Percentiles rank a stretch among this genome's conserved stretches.
Conservation (phyloP, 2,888 invertebrate genomes). For the Pantelozetes paolii region DNA sequence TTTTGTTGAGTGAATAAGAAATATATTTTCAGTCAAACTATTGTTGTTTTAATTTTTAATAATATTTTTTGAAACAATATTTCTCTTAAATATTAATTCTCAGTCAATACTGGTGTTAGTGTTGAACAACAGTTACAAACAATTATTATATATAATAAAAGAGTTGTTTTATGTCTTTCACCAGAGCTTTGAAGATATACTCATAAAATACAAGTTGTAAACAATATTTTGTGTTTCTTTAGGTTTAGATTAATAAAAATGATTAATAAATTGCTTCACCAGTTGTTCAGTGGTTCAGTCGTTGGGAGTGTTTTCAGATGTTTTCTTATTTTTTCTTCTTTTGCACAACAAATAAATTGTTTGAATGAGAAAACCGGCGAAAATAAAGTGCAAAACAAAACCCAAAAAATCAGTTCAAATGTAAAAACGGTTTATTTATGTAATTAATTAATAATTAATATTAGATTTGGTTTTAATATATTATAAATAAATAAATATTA, state of each 20-base stretch:
- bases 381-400: no score
- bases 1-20: no score
- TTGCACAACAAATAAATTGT: no score
- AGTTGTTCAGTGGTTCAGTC: neutral
- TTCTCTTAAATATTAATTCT: no score
- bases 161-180: neutral
- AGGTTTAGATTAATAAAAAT: neutral
- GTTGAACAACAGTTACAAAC: neutral
- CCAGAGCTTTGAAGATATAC: neutral
- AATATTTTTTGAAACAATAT: no score
- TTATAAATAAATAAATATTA: neutral
- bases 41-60: no score
- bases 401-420: neutral
- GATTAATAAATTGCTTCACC: neutral
- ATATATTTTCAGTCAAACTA: no score
- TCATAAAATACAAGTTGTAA: conserved; percentile 1
- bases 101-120: no score
- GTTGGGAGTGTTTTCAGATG: no score
- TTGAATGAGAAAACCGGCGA: no score
- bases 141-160: neutral
- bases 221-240: neutral
- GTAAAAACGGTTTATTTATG: neutral
- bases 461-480: neutral
- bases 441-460: neutral
- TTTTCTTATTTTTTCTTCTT: no score